Conservation (phyloP, 2,888 invertebrate species). For the Protodeltote pygarga region DNA sequence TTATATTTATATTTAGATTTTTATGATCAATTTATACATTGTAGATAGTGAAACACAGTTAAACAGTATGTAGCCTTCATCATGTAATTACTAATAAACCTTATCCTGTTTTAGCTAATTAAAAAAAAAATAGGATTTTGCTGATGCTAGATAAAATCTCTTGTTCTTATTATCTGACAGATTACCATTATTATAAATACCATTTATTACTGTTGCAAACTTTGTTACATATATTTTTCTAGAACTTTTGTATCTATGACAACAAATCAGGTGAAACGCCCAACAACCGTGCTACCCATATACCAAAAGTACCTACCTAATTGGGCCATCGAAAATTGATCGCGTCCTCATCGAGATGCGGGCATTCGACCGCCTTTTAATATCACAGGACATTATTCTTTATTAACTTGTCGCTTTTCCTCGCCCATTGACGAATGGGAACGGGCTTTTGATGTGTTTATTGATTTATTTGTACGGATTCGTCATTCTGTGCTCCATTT, state of each 20-base stretch:
- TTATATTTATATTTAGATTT: too few species aligned
- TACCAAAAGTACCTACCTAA: slow-evolving; percentile 72
- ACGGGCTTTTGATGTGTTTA: slow-evolving; percentile 35
- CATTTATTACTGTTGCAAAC: too few species aligned
- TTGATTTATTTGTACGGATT: slow-evolving; percentile 44
- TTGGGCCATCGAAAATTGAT: slow-evolving; percentile 76
- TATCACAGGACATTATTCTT: slow-evolving; percentile 60
- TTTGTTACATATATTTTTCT: background rate
- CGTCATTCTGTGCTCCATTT: too few species aligned
- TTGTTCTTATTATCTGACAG: too few species aligned
- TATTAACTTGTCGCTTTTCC: slow-evolving; percentile 49
- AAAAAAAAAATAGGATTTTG: too few species aligned
- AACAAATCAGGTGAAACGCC: slow-evolving; percentile 24
- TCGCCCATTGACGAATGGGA: slow-evolving; percentile 33
- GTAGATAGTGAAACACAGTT: too few species aligned
- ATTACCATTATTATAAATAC: too few species aligned
- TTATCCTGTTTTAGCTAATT: too few species aligned
- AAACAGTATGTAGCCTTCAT: too few species aligned
- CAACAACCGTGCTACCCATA: slow-evolving; percentile 40
- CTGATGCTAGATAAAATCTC: too few species aligned
- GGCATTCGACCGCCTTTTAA: slow-evolving; percentile 62
- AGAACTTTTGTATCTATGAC: background rate
- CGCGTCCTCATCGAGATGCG: slow-evolving; percentile 67
- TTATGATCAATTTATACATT: too few species aligned
- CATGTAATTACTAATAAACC: too few species aligned